phyloP scores from a whole-genome alignment of 2,888 invertebrate species.

The Leuctra nigra region DNA sequence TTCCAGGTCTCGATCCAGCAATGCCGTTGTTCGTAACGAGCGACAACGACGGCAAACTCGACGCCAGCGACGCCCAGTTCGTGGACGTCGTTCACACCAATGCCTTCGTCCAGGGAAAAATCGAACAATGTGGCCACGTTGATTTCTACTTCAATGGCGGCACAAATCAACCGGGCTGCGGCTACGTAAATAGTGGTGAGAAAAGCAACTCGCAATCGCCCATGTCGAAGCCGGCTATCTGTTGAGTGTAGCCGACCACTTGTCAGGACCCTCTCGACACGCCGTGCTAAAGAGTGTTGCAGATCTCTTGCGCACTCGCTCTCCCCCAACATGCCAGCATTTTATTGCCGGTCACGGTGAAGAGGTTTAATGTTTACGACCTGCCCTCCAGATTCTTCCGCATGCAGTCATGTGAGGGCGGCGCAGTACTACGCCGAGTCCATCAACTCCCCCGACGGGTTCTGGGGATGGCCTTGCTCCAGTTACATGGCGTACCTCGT shows the following conservation, averaged over 20 bases:
- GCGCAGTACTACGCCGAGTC: conserved; percentile 58
- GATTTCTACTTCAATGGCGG: conserved; percentile 57
- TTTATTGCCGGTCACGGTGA: background rate
- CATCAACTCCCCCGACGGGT: conserved; percentile 52
- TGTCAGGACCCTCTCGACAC: no score
- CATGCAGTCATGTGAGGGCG: conserved; percentile 56
- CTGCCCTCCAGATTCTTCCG: background rate
- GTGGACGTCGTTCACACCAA: conserved; percentile 61
- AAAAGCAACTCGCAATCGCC: no score
- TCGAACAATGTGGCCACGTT: conserved; percentile 46
- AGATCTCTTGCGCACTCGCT: background rate
- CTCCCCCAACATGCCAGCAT: background rate
- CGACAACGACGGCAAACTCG: conserved; percentile 44
- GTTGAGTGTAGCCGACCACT: no score
- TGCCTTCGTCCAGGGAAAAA: conserved; percentile 48
- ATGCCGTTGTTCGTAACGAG: conserved; percentile 52
- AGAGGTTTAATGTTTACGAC: no score
- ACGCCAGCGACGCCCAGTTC: conserved; percentile 50
- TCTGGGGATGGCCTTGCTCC: conserved; percentile 59
- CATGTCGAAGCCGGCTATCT: no score
- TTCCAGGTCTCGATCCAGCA: conserved; percentile 56
- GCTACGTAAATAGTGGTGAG: background rate
- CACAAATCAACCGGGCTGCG: conserved; percentile 52
- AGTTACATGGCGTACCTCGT: conserved; percentile 50
- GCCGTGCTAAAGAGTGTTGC: background rate